phyloP scores from a whole-genome alignment of 1,140 invertebrate genomes.

The Polypedilum pembai region DNA sequence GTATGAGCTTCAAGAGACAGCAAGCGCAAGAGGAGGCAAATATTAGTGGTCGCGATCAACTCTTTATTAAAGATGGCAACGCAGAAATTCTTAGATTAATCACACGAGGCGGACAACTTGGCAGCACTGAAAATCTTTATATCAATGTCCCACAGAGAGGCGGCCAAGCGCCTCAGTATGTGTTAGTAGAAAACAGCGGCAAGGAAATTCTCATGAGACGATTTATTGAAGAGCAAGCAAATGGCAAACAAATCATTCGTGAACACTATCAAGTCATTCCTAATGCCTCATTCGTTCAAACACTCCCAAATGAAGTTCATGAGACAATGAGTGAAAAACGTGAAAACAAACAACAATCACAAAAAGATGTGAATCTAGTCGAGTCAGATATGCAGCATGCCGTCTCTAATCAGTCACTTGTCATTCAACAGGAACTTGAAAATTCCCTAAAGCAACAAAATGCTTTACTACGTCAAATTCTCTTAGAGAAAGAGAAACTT shows the following conservation, averaged over 20 bases:
- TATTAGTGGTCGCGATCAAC: conserved; percentile 52
- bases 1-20: conserved; percentile 38
- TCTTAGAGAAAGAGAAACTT: conserved; percentile 58
- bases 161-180: conserved; percentile 52
- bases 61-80: conserved; percentile 72
- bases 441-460: conserved; percentile 64
- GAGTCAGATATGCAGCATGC: conserved; percentile 35
- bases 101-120: conserved; percentile 52
- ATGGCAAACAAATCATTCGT: conserved; percentile 46
- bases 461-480: conserved; percentile 58
- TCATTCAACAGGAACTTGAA: conserved; percentile 50
- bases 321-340: conserved; percentile 41
- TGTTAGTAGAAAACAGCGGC: conserved; percentile 56
- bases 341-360: conserved; percentile 37
- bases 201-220: conserved; percentile 72
- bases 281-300: conserved; percentile 38
- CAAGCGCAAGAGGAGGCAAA: conserved; percentile 34
- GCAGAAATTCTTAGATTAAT: conserved; percentile 72
- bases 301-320: conserved; percentile 40
- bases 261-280: conserved; percentile 51
- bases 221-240: conserved; percentile 71
- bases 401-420: conserved; percentile 40
- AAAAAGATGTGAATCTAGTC: conserved; percentile 37
- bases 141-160: conserved; percentile 50
- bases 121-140: conserved; percentile 47